phyloP scores from a whole-genome alignment of 2,888 invertebrate genomes.

The Heliconius sara region DNA sequence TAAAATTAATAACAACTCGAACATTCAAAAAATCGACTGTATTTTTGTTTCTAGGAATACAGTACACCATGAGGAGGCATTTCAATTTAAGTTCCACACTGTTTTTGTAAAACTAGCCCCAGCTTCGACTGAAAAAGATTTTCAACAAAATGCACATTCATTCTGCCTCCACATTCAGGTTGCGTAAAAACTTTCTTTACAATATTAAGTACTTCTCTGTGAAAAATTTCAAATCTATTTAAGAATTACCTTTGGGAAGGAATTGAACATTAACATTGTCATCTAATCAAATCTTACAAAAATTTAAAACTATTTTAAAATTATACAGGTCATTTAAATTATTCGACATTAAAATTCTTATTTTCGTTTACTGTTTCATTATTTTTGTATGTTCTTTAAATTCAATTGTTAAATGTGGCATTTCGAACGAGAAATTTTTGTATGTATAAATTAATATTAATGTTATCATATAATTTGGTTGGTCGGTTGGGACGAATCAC shows the following conservation, averaged over 20 bases:
- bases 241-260: not conserved
- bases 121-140: not conserved
- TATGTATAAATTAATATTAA: too few species aligned
- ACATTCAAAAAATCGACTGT: not conserved
- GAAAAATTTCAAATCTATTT: not conserved
- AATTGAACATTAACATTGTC: not conserved
- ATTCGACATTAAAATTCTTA: too few species aligned
- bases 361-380: too few species aligned
- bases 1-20: not conserved
- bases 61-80: not conserved
- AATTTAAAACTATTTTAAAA: too few species aligned
- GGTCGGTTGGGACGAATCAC: too few species aligned
- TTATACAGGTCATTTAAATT: too few species aligned
- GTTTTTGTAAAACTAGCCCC: not conserved
- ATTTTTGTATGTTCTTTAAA: too few species aligned
- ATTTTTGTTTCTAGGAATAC: not conserved
- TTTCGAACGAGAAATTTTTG: too few species aligned
- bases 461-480: too few species aligned
- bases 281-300: too few species aligned
- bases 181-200: not conserved
- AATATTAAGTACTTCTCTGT: constrained; percentile 4
- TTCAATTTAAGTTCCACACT: not conserved
- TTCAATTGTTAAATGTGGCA: too few species aligned
- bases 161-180: not conserved
- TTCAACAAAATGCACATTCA: not conserved